Percentiles rank a stretch among this genome's conserved stretches.
phyloP scores from a whole-genome alignment of 2,888 invertebrate genomes.

The Synanthedon tipuliformis region DNA sequence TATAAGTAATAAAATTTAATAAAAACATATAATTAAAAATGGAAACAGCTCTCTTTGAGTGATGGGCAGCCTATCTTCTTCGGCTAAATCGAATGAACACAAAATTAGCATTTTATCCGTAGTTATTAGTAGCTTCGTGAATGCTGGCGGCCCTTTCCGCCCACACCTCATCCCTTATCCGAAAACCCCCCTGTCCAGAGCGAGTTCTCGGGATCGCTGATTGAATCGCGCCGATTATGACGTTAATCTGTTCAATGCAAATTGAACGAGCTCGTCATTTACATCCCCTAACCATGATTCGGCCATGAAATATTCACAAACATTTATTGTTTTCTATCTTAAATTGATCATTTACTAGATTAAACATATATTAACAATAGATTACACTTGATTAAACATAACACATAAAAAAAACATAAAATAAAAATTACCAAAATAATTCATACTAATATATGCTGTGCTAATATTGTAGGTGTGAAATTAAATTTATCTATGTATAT shows the following conservation, averaged over 20 bases:
- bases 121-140: slow-evolving; percentile 59
- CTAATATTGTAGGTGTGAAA: too few species aligned
- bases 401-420: too few species aligned
- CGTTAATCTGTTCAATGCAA: slow-evolving; percentile 70
- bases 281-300: slow-evolving; percentile 63
- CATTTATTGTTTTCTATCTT: background rate
- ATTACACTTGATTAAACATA: too few species aligned
- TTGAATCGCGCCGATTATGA: slow-evolving; percentile 68
- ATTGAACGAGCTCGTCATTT: slow-evolving; percentile 66
- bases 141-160: slow-evolving; percentile 20
- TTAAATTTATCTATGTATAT: too few species aligned
- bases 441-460: too few species aligned
- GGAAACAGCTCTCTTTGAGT: background rate
- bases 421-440: too few species aligned
- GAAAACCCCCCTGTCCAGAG: slow-evolving; percentile 31
- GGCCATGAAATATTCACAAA: slow-evolving; percentile 59
- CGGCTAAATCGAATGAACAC: slow-evolving; percentile 64
- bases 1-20: background rate
- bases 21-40: background rate
- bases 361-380: too few species aligned
- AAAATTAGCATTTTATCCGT: slow-evolving; percentile 68
- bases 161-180: slow-evolving; percentile 7
- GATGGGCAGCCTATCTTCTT: slow-evolving; percentile 33
- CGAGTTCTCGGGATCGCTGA: slow-evolving; percentile 54
- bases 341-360: too few species aligned